phyloP scores from a whole-genome alignment of 2,113 vertebrate genomes.

The Sula dactylatra region DNA sequence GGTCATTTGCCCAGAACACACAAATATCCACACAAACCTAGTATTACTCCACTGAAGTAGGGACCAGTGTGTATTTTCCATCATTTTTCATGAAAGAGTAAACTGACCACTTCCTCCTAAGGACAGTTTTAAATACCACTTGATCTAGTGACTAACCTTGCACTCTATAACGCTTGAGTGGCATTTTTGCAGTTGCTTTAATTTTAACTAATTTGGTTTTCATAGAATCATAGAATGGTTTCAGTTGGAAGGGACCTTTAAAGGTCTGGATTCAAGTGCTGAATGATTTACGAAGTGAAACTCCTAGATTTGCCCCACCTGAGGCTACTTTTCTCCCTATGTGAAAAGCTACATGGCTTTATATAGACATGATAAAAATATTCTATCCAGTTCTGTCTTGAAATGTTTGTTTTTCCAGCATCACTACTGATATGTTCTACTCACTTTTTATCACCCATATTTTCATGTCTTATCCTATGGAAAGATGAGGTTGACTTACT shows the following conservation, averaged over 20 bases:
- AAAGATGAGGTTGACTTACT: background rate
- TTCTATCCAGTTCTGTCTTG: background rate
- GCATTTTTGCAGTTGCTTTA: background rate
- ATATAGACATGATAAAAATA: background rate
- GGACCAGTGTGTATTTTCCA: background rate
- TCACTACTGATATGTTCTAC: background rate
- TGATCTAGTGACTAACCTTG: background rate
- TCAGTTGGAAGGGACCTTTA: background rate
- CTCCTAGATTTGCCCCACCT: background rate
- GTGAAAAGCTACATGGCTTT: background rate
- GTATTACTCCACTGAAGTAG: background rate
- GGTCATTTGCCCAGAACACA: background rate
- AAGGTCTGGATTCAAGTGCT: background rate
- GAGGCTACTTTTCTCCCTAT: background rate
- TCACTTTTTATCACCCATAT: background rate
- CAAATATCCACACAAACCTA: background rate
- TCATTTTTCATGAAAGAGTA: background rate
- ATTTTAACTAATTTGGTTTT: background rate
- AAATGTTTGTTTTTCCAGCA: background rate
- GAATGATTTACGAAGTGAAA: background rate
- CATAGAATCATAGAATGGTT: background rate
- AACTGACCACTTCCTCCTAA: background rate
- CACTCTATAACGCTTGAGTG: background rate
- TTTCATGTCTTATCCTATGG: background rate
- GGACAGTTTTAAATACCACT: background rate